A percentile compares a stretch with the other conserved stretches of the same genome.
These are phyloP conservation scores for Callyntrura guangdongensis DNA, from an alignment of 2,888 invertebrate genomes.

Conservation along the genomic window DNA sequence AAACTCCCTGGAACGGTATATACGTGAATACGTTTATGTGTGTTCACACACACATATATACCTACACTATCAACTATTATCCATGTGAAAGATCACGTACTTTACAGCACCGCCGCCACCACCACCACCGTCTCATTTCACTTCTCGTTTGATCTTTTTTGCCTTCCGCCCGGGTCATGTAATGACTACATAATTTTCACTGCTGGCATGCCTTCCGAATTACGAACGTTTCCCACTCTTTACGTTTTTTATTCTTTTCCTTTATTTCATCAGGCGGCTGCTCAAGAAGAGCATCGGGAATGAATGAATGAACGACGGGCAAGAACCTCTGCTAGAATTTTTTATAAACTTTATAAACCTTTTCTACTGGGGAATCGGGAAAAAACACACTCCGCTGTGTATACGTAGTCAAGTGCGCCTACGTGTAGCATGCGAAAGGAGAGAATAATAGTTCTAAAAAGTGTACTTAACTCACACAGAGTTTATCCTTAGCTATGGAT, in stretches of 20 bases:
- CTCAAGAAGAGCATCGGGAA: slow-evolving; percentile 21
- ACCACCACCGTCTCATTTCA: slow-evolving; percentile 71
- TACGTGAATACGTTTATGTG: background rate
- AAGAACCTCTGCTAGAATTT: background rate
- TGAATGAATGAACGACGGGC: background rate
- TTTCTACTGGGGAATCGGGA: background rate
- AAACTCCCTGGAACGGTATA: background rate
- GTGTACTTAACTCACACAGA: background rate
- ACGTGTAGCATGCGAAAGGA: no score
- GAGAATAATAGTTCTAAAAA: background rate
- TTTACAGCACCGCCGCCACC: background rate
- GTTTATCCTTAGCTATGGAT: background rate
- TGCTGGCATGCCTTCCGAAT: slow-evolving; percentile 79
- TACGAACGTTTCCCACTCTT: slow-evolving; percentile 57
- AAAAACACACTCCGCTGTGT: background rate
- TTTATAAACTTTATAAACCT: background rate
- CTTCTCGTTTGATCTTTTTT: slow-evolving; percentile 77
- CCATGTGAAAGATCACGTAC: background rate
- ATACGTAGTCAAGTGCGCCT: background rate
- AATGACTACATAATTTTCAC: slow-evolving; percentile 81
- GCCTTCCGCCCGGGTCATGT: slow-evolving; percentile 79
- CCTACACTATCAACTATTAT: background rate
- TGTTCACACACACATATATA: no score
- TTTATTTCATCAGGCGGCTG: slow-evolving; percentile 30
- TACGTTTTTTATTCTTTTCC: slow-evolving; percentile 35